These are phyloP conservation scores for Trimorus sp. DNA, from an alignment of 2,888 invertebrate species.

Conservation along the genomic window DNA sequence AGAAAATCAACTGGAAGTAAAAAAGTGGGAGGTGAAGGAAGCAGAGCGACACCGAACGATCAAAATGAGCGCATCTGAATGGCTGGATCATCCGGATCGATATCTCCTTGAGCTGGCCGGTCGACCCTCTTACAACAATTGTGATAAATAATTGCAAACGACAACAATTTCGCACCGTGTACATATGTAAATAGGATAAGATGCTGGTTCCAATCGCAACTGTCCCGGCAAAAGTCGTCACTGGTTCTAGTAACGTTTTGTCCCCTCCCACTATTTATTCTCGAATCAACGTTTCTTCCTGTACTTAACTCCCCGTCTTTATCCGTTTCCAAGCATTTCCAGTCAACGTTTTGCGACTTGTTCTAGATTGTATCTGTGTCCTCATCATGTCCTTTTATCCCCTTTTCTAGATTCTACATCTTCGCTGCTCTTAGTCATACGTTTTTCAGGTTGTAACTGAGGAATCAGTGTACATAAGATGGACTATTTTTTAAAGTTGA, in stretches of 20 bases:
- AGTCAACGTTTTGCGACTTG: conserved; percentile 22
- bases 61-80: conserved; percentile 93
- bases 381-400: not conserved
- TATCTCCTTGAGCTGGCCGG: conserved; percentile 95
- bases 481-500: not conserved
- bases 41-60: conserved; percentile 93
- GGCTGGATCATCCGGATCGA: conserved; percentile 98
- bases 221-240: not conserved
- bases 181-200: conserved; percentile 57
- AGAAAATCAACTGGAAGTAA: conserved; percentile 93
- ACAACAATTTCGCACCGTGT: conserved; percentile 32
- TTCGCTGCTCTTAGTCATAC: conserved; percentile 2
- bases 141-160: conserved; percentile 79
- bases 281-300: not conserved
- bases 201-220: not conserved
- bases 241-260: not conserved
- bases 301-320: not conserved
- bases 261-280: not conserved
- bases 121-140: conserved; percentile 89
- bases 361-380: conserved; percentile 28
- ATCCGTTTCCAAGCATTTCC: not conserved
- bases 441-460: conserved; percentile 22
- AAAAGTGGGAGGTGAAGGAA: conserved; percentile 95
- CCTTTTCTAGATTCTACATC: not conserved
- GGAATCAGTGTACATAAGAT: conserved; percentile 21